Percentiles rank a stretch among this genome's conserved stretches.
Conservation (phyloP, 2,113 vertebrate genomes). For the Anas platyrhynchos region DNA sequence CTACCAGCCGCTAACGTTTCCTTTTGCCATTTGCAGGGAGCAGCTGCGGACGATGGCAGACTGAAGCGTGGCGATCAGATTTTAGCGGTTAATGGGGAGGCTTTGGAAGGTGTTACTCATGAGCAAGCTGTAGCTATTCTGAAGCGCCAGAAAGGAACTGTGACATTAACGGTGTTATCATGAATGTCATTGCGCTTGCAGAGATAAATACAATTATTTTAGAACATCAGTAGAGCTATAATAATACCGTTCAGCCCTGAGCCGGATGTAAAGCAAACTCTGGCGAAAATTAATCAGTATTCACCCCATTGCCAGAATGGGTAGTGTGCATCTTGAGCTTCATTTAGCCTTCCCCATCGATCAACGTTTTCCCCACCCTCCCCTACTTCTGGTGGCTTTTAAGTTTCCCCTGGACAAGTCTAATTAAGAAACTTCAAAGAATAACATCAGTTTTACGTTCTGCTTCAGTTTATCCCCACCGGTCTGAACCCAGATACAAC, state of each 20-base stretch:
- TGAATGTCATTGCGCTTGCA: slow-evolving; percentile 56
- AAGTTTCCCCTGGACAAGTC: slow-evolving; percentile 9
- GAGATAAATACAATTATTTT: neutral
- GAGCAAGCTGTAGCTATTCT: slow-evolving; percentile 92
- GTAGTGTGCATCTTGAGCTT: neutral
- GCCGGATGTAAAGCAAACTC: neutral
- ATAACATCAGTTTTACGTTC: neutral
- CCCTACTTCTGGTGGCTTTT: neutral
- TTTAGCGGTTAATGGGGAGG: slow-evolving; percentile 88
- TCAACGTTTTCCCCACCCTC: neutral
- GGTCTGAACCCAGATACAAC: neutral
- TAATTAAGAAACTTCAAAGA: slow-evolving; percentile 29
- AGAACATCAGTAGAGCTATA: slow-evolving; percentile 3
- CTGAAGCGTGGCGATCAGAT: slow-evolving; percentile 94
- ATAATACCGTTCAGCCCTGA: neutral
- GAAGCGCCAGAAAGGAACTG: slow-evolving; percentile 87
- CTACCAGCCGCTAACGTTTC: neutral
- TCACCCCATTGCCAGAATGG: neutral
- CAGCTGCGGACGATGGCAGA: slow-evolving; percentile 87
- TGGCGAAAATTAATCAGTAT: neutral
- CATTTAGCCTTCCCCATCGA: neutral
- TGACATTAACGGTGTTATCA: slow-evolving; percentile 85
- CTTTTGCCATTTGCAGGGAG: slow-evolving; percentile 80
- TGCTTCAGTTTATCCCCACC: neutral
- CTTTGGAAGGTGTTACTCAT: slow-evolving; percentile 88